Base-by-base conservation (phyloP, 1,140 invertebrate species). In the Diachasmimorpha longicaudata region DNA sequence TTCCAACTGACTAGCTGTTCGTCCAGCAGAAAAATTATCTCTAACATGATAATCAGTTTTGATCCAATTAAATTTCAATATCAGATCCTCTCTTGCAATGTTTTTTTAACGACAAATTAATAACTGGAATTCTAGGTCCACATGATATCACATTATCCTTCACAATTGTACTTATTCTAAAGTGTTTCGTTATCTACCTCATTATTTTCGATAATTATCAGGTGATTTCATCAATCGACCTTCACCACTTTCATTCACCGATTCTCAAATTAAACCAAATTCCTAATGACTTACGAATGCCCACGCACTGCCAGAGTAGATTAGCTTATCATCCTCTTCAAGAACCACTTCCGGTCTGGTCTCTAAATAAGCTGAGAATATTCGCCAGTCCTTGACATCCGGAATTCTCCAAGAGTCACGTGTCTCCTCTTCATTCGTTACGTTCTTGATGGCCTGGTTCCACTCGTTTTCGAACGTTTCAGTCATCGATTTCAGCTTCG, bases 351-450 rank as follows among this genome's bases (percentile, higher is more conserved):
- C 77, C 10, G 77, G 79, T 70, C 80, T 66, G 0, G 74, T 72
- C 13, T 81, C 80, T 16, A 80, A 72, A 46, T 79, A 81, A 6
- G 80, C 80, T 10, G 80, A 79, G 46, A 79, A 77, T 72, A 80
- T 79, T 36, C 31, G 11, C 1, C 68, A 36, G 10, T 74, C 46
- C n/a, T 76, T 21, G 31, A 78, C 44, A 13, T 55, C 55, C 25
- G 74, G 71, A 46, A 9, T 39, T 46, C 25, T 76, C 80, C 80
- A 81, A 19, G 68, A 46, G 14, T 79, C 77, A 13, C 42, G 23
- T 31, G 77, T 52, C 67, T 79, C 70, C 72, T 80, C 77, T 69
- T 71, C 19, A 67, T 70, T 31, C 14, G 48, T 46, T 10, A 78
- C 23, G 19, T 23, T 58, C 9, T 37, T 70, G 14, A 75, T 46